Evolutionary conservation across 2,888 invertebrate genomes (phyloP).

Genomic region (Tetranychus truncatus): DNA sequence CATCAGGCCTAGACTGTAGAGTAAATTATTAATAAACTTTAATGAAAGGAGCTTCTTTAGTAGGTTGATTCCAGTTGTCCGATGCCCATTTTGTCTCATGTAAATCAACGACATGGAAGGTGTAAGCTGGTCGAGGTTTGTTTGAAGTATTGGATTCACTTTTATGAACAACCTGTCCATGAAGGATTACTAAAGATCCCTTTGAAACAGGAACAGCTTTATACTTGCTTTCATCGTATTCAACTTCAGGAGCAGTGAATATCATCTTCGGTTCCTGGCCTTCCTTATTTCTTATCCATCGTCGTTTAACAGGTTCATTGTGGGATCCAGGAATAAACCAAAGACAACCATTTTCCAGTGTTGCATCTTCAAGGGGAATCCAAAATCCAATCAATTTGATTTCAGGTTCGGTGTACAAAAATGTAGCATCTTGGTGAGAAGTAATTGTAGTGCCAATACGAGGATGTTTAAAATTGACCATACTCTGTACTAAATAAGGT

Average conservation of each 20-base stretch:
- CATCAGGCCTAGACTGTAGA: no score
- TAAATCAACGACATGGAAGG: constrained; percentile 77
- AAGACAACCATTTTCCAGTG: constrained; percentile 77
- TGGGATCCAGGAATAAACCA: constrained; percentile 84
- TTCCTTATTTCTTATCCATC: constrained; percentile 50
- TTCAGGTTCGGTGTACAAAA: constrained; percentile 59
- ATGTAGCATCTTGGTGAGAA: constrained; percentile 55
- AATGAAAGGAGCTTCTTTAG: background rate
- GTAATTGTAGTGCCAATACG: constrained; percentile 49
- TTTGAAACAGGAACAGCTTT: constrained; percentile 59
- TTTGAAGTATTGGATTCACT: constrained; percentile 66
- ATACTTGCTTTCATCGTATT: constrained; percentile 47
- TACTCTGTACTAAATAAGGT: constrained; percentile 79
- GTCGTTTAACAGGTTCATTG: constrained; percentile 45
- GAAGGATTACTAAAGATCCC: constrained; percentile 70
- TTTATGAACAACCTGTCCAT: constrained; percentile 81
- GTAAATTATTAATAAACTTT: background rate
- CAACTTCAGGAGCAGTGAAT: constrained; percentile 48
- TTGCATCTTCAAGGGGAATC: constrained; percentile 88
- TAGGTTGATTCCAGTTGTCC: constrained; percentile 47
- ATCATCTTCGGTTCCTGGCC: constrained; percentile 28
- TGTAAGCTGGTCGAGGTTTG: constrained; percentile 75
- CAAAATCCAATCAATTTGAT: constrained; percentile 66
- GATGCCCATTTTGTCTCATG: constrained; percentile 51
- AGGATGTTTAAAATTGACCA: constrained; percentile 95